Percentiles rank a stretch among this genome's conserved stretches.
phyloP scores from a whole-genome alignment of 2,797 vertebrate genomes.

The Xenentodon cancila region DNA sequence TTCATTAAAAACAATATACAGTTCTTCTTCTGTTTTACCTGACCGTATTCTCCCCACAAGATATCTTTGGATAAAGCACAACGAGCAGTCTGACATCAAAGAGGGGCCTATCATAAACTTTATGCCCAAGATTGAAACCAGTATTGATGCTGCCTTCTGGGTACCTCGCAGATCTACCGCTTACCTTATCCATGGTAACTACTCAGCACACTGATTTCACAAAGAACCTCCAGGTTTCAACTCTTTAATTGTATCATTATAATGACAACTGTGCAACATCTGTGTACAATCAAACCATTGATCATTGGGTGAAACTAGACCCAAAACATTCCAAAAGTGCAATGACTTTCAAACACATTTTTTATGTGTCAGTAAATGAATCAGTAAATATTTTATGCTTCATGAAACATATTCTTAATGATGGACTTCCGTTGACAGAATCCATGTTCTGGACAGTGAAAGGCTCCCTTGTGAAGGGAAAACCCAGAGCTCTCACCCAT shows the following conservation, averaged over 20 bases:
- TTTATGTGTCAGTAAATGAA: too few relatives aligned
- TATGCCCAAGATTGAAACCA: slow-evolving; percentile 79
- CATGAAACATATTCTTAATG: not conserved
- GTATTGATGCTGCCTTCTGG: slow-evolving; percentile 81
- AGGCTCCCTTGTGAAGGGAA: slow-evolving; percentile 72
- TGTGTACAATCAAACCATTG: too few relatives aligned
- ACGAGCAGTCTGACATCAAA: slow-evolving; percentile 71
- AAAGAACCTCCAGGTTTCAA: too few relatives aligned
- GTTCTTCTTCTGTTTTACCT: not conserved
- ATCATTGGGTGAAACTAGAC: too few relatives aligned
- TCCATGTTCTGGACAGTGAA: slow-evolving; percentile 82
- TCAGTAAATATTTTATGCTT: not conserved
- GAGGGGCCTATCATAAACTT: slow-evolving; percentile 81
- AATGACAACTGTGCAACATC: too few relatives aligned
- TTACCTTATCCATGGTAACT: slow-evolving; percentile 82
- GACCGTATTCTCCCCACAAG: slow-evolving; percentile 41
- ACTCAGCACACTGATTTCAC: not conserved
- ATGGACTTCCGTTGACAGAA: slow-evolving; percentile 48
- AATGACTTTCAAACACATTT: too few relatives aligned
- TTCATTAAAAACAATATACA: too few relatives aligned
- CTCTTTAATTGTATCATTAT: too few relatives aligned
- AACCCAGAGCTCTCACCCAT: slow-evolving; percentile 71
- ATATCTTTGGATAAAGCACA: slow-evolving; percentile 84
- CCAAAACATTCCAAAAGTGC: too few relatives aligned
- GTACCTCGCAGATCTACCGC: slow-evolving; percentile 75